phyloP scores from a whole-genome alignment of 2,888 invertebrate species.

The Xestia ashworthii region DNA sequence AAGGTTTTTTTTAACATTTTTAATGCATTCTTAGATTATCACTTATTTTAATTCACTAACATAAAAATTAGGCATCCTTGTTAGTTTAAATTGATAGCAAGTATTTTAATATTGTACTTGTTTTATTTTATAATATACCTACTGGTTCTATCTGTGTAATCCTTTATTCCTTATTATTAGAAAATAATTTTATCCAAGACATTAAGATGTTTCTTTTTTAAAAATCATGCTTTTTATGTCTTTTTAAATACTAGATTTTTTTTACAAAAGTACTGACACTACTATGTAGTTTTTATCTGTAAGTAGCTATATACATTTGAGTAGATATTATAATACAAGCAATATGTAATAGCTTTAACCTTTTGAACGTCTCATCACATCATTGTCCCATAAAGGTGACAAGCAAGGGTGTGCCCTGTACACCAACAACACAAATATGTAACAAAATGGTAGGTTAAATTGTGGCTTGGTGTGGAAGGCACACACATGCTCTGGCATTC shows the following conservation, averaged over 20 bases:
- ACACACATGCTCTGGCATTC: too few relatives aligned
- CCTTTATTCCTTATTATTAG: conserved; percentile 2
- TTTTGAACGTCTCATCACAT: not conserved
- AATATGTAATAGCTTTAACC: conserved; percentile 31
- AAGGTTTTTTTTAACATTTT: not conserved
- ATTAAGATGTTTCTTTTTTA: not conserved
- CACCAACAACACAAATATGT: too few relatives aligned
- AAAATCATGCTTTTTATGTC: conserved; percentile 1
- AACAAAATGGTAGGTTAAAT: too few relatives aligned
- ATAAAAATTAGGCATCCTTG: conserved; percentile 11
- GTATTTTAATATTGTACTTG: not conserved
- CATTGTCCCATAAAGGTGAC: too few relatives aligned
- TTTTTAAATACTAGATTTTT: not conserved
- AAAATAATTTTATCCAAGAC: conserved; percentile 10
- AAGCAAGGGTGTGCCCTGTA: too few relatives aligned
- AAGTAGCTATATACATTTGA: conserved; percentile 16
- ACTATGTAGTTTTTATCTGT: conserved; percentile 29
- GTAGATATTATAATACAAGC: conserved; percentile 16
- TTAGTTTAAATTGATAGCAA: not conserved
- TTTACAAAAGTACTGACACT: conserved; percentile 12
- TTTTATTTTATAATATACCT: not conserved
- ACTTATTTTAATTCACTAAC: conserved; percentile 35
- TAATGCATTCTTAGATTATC: conserved; percentile 8
- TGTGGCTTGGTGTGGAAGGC: too few relatives aligned
- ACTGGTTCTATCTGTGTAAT: conserved; percentile 32